Evolutionary conservation across 2,797 vertebrate genomes (phyloP).

Genomic region (Sebastes oblongus): DNA sequence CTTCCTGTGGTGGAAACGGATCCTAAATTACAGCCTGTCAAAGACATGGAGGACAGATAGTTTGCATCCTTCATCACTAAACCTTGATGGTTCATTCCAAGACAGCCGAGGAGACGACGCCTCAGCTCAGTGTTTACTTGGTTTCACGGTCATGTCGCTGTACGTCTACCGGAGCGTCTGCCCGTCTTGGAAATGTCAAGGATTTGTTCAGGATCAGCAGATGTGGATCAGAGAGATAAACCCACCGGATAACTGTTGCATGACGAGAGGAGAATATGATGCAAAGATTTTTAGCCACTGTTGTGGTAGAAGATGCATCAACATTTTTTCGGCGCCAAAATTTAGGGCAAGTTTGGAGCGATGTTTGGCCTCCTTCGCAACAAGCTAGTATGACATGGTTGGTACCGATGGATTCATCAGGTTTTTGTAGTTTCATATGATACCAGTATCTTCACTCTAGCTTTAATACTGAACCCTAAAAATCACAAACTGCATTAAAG

Average conservation of each 20-base stretch:
- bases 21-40: not conserved
- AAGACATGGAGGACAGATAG: not conserved
- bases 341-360: too few relatives aligned
- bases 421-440: too few relatives aligned
- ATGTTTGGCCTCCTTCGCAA: too few relatives aligned
- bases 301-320: not conserved
- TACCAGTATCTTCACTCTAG: not conserved
- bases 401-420: too few relatives aligned
- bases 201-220: not conserved
- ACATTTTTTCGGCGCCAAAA: too few relatives aligned
- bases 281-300: not conserved
- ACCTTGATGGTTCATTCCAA: slow-evolving; percentile 4
- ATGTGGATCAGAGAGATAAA: not conserved
- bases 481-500: too few relatives aligned
- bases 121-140: too few relatives aligned
- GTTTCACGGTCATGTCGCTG: not conserved
- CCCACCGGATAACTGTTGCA: not conserved
- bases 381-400: not conserved
- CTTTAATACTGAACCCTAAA: too few relatives aligned
- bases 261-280: not conserved
- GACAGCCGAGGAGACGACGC: not conserved
- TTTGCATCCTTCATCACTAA: not conserved
- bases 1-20: too few relatives aligned
- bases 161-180: not conserved
- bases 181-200: not conserved